Evolutionary conservation across 2,888 invertebrate genomes (phyloP), one percentile per base, ranked within the genome.

Genomic region (Dendrolimus houi): DNA sequence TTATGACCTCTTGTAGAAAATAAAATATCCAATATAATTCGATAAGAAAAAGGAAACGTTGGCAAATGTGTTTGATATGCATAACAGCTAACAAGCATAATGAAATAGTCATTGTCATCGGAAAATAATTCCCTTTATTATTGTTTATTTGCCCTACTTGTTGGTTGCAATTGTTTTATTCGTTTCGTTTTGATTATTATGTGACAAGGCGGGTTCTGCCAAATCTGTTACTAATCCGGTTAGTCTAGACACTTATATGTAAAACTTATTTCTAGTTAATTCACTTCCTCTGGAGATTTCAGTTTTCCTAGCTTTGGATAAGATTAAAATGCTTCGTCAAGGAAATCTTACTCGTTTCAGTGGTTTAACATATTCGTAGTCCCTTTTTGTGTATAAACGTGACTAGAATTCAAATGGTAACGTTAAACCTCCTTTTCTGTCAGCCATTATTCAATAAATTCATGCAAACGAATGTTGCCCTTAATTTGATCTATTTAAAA

Each of bases 1-100:
- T 29, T 3, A 29, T 29, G 29, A 29, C 6, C 6, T 29, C 29
- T 29, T 29, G 47, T 47, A 47, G 47, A 47, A 47, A 47, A 47
- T 47, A 47, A 47, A 56, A 90, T 81, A 62, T 88, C 86, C 67
- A 92, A 70, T 85, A 92, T 91, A 52, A 85, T 71, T 56, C 92
- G 88, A 72, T 42, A 63, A 17, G 55, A 66, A 65, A 64, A 60
- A 56, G 13, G 8, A 54, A 14, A 55, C 53, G 58, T 55, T 55
- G 40, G 12, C 58, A 55, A 63, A 64, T 63, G 55, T 55, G 56
- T 52, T 58, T 57, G 54, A 55, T 60, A 58, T 58, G 64, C 55
- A 55, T 58, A 53, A 60, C 57, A 53, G 12, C 61, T 62, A 58
- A 58, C 55, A 56, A 55, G 58, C 56, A 58, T 65, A 62, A 66